Conservation (phyloP, 2,113 vertebrate species). For the Elachura formosa region DNA sequence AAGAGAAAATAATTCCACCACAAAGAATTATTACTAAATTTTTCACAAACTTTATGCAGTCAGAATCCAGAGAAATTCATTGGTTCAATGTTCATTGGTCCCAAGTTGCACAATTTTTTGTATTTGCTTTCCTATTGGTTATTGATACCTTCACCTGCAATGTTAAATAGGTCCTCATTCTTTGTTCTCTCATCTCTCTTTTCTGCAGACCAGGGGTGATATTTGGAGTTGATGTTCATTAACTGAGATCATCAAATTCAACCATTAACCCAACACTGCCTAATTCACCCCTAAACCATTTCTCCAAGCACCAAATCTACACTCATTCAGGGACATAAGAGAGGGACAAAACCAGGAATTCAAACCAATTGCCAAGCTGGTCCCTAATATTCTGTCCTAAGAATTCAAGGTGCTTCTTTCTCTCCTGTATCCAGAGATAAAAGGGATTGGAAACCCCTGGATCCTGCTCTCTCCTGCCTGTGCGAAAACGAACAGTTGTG, state of each 20-base stretch:
- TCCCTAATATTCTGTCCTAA: not conserved
- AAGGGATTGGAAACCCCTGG: not conserved
- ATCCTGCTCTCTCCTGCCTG: not conserved
- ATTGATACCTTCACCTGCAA: accelerated
- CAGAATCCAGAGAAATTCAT: not conserved
- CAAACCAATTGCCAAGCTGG: not conserved
- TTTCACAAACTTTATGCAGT: not conserved
- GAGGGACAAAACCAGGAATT: not conserved
- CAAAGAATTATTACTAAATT: not conserved
- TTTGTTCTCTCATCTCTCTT: accelerated
- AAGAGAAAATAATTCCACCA: not conserved
- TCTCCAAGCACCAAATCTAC: not conserved
- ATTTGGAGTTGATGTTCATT: not conserved
- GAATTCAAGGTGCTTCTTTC: not conserved
- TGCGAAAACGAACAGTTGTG: not conserved
- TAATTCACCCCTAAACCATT: not conserved
- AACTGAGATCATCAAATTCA: not conserved
- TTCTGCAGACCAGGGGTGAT: not conserved
- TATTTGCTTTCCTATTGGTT: not conserved
- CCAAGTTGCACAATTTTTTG: not conserved
- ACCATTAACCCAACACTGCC: not conserved
- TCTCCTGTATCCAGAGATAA: not conserved
- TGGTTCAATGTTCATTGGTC: not conserved
- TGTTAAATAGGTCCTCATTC: not conserved
- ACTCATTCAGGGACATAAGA: not conserved